Evolutionary conservation across 2,113 vertebrate genomes (phyloP).

Genomic region (Greenwoodochromis staneri): DNA sequence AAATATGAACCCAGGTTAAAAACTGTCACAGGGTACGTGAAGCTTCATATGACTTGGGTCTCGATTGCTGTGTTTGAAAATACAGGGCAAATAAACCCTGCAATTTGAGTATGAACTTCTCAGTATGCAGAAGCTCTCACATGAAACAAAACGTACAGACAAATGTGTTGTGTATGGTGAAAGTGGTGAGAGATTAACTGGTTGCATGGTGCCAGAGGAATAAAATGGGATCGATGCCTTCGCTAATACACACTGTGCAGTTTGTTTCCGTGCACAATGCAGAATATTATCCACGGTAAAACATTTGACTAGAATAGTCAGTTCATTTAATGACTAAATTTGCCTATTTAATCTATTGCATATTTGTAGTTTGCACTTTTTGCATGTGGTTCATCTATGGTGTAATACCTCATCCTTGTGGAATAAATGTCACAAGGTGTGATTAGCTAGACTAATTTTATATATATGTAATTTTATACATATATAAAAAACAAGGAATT

Average conservation of each 20-base stretch:
- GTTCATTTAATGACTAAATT: background rate
- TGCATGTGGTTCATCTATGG: background rate
- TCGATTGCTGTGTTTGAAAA: conserved; percentile 72
- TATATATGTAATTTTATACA: background rate
- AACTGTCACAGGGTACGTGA: conserved; percentile 14
- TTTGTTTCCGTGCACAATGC: background rate
- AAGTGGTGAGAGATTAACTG: background rate
- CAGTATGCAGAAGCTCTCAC: conserved; percentile 10
- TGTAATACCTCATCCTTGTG: background rate
- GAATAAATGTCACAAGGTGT: background rate
- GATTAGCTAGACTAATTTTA: background rate
- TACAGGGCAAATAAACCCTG: conserved; percentile 39
- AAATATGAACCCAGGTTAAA: conserved; percentile 78
- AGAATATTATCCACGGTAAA: background rate
- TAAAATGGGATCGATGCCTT: conserved; percentile 4
- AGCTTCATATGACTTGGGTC: conserved; percentile 59
- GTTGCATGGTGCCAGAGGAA: background rate
- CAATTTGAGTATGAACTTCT: conserved; percentile 13
- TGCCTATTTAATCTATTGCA: background rate
- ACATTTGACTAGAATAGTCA: background rate
- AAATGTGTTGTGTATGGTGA: background rate
- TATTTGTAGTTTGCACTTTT: conserved; percentile 17
- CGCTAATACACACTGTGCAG: background rate
- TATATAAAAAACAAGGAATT: background rate
- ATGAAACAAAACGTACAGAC: background rate